Evolutionary conservation across 2,113 vertebrate genomes (phyloP).

Genomic region (Festucalex cinctus): DNA sequence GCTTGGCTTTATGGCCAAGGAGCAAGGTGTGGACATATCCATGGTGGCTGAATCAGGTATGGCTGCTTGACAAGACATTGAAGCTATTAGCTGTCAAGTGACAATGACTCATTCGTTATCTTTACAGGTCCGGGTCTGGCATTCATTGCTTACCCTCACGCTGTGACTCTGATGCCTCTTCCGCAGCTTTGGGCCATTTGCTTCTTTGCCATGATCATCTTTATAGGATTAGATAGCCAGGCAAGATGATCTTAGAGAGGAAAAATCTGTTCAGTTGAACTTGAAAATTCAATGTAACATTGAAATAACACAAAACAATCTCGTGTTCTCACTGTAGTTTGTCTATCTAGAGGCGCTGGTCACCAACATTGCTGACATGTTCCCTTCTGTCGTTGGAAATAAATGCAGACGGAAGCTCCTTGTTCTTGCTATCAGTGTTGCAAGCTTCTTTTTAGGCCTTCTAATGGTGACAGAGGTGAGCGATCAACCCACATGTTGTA

Average conservation of each 20-base stretch:
- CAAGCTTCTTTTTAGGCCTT: conserved; percentile 67
- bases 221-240: conserved; percentile 76
- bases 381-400: conserved; percentile 65
- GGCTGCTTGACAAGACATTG: background rate
- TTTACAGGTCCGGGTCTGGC: conserved; percentile 68
- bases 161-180: conserved; percentile 74
- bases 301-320: background rate
- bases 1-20: conserved; percentile 84
- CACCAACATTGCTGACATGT: conserved; percentile 72
- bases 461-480: conserved; percentile 75
- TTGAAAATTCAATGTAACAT: background rate
- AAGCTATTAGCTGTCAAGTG: background rate
- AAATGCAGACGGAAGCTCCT: conserved; percentile 65
- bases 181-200: conserved; percentile 76
- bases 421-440: conserved; percentile 64
- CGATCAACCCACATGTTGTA: background rate
- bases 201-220: conserved; percentile 77
- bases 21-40: conserved; percentile 82
- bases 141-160: conserved; percentile 50
- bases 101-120: background rate
- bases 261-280: background rate
- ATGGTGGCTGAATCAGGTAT: conserved; percentile 86
- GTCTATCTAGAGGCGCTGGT: conserved; percentile 70
- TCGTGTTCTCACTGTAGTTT: conserved; percentile 60
- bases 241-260: conserved; percentile 34